phyloP scores from a whole-genome alignment of 2,113 vertebrate species.

The Acanthochromis polyacanthus region DNA sequence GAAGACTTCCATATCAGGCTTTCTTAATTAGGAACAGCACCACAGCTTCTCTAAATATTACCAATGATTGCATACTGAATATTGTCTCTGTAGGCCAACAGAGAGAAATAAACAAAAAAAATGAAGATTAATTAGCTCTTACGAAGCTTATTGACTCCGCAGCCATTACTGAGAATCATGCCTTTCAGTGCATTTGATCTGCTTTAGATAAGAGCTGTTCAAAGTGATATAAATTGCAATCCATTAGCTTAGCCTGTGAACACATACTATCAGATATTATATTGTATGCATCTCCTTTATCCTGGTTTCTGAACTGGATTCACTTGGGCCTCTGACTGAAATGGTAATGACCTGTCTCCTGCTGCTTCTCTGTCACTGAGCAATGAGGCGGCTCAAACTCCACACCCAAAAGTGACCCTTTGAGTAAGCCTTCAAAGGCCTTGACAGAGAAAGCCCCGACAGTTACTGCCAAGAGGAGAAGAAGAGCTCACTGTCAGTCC shows the following conservation, averaged over 20 bases:
- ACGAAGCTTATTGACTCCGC: slow-evolving; percentile 12
- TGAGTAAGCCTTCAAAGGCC: slow-evolving; percentile 46
- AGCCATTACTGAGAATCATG: slow-evolving; percentile 3
- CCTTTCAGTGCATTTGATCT: slow-evolving; percentile 17
- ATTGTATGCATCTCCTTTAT: background rate
- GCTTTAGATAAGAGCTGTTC: background rate
- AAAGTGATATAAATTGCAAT: slow-evolving; percentile 20
- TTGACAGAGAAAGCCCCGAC: slow-evolving; percentile 26
- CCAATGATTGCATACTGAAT: background rate
- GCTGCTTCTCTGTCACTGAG: slow-evolving; percentile 6
- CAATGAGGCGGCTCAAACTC: slow-evolving; percentile 13
- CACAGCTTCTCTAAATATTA: background rate
- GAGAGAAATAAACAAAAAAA: slow-evolving; percentile 9
- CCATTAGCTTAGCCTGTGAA: background rate
- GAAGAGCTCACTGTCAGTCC: slow-evolving; percentile 37
- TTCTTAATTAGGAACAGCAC: background rate
- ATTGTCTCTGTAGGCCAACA: slow-evolving; percentile 3
- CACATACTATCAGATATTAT: background rate
- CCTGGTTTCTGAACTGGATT: slow-evolving; percentile 10
- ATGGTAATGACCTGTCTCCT: slow-evolving; percentile 16
- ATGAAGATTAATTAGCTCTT: slow-evolving; percentile 21
- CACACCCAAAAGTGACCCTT: slow-evolving; percentile 37
- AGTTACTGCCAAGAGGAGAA: slow-evolving; percentile 20
- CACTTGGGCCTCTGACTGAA: slow-evolving; percentile 28
- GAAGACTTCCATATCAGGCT: slow-evolving; percentile 8